phyloP scores from a whole-genome alignment of 2,113 vertebrate species.

The Tringa solitaria region DNA sequence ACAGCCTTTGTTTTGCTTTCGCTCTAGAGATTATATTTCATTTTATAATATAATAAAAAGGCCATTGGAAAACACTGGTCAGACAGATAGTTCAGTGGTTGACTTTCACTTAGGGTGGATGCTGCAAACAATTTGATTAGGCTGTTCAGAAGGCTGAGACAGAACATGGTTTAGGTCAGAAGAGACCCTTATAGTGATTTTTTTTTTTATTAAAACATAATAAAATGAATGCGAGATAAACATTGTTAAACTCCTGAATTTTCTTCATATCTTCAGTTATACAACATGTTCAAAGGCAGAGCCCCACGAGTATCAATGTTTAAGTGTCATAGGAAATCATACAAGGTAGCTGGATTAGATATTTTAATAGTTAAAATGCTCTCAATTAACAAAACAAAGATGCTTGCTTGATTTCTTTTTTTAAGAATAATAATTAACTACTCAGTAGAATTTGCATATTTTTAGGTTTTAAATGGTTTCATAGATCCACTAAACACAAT shows the following conservation, averaged over 20 bases:
- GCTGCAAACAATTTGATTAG: neutral
- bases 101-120: neutral
- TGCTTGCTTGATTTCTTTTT: neutral
- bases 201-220: neutral
- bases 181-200: neutral
- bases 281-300: neutral
- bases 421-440: neutral
- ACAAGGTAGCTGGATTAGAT: neutral
- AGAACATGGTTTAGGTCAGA: neutral
- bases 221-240: neutral
- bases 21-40: neutral
- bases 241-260: neutral
- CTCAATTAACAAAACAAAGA: neutral
- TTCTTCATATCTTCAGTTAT: neutral
- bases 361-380: neutral
- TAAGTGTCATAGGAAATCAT: neutral
- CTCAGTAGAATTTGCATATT: neutral
- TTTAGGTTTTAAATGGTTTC: neutral
- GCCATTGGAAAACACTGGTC: neutral
- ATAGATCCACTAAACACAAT: neutral
- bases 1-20: neutral
- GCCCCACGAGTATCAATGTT: neutral
- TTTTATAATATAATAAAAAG: neutral
- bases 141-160: neutral
- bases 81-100: neutral